These are phyloP conservation scores for Parnassius glacialis DNA, from an alignment of 2,888 invertebrate genomes.

Conservation along the genomic window DNA sequence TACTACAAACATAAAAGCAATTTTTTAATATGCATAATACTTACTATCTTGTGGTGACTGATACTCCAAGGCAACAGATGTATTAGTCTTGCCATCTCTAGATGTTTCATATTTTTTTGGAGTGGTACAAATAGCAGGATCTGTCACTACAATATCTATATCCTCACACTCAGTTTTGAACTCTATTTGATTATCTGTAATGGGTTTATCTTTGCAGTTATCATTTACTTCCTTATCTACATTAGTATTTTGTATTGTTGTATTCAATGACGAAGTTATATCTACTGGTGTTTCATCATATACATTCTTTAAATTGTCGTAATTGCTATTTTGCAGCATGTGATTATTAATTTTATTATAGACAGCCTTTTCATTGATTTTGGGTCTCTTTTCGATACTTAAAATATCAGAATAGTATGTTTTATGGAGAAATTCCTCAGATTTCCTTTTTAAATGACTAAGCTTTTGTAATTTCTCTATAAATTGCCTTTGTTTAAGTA, in stretches of 20 bases:
- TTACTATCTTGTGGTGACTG: slow-evolving; percentile 74
- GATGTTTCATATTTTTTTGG: slow-evolving; percentile 59
- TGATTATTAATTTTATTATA: slow-evolving; percentile 54
- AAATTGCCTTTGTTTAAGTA: slow-evolving; percentile 67
- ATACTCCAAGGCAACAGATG: slow-evolving; percentile 57
- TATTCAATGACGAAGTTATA: slow-evolving; percentile 54
- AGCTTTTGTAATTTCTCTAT: slow-evolving; percentile 71
- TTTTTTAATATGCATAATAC: slow-evolving; percentile 37
- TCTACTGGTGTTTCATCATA: slow-evolving; percentile 66
- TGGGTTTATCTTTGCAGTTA: slow-evolving; percentile 48
- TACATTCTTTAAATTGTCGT: slow-evolving; percentile 58
- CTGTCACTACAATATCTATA: slow-evolving; percentile 69
- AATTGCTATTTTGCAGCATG: slow-evolving; percentile 49
- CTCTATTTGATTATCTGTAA: slow-evolving; percentile 51
- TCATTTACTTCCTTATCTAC: slow-evolving; percentile 51
- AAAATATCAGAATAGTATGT: slow-evolving; percentile 64
- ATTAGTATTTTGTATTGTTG: slow-evolving; percentile 47
- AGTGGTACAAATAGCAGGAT: slow-evolving; percentile 66
- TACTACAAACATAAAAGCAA: not conserved
- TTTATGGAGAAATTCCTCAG: slow-evolving; percentile 70
- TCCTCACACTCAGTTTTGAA: slow-evolving; percentile 75
- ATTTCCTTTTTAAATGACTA: slow-evolving; percentile 71
- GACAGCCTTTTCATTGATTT: slow-evolving; percentile 59
- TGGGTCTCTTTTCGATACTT: slow-evolving; percentile 66
- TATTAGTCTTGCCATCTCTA: slow-evolving; percentile 60